Evolutionary conservation across 2,113 vertebrate genomes (phyloP), one percentile per base, ranked within the genome.

Genomic region (Nyctibius bracteatus): DNA sequence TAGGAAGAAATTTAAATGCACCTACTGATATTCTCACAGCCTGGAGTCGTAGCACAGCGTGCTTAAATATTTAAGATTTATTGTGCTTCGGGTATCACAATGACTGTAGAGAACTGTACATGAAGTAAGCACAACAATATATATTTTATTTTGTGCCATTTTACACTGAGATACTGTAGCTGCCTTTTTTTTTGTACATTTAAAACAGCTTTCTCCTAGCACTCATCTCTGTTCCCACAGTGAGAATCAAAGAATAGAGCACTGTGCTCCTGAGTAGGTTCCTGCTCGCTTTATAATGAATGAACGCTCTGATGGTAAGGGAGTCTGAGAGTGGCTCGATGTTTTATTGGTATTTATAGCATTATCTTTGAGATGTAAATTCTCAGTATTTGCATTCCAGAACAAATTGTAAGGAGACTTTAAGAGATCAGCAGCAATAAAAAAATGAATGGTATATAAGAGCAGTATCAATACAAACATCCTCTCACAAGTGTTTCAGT

Each of bases 11-110:
- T 67, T 46, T n/a, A 61, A 63, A 51, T 12, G 24, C 24, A 30
- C 35, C 39, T 44, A 55, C 54, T 14, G 57, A 43, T 82, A 17
- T 1, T 9, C 12, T 4, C 82, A 61, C 0, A n/a, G 57, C n/a
- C 51, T 66, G 9, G 28, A 81, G 31, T 61, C 39, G 61, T 39
- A 54, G 37, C 21, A 13, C 57, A 79, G 39, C 8, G 1, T 21
- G n/a, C 58, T 67, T 75, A 92, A 94, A 88, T 90, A 92, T 82
- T 92, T 54, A 73, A 96, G 93, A 59, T 86, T 86, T 92, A 67
- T 67, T 86, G 67, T 57, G 79, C 62, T 95, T 96, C 91, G 20
- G 8, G 70, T 90, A 86, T 82, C 66, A 59, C 71, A 90, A 88
- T 88, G 93, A 90, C 51, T 81, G 82, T 33, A 37, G 57, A 88